Conservation (phyloP, 1,140 invertebrate species). For the Himalopsyche phryganea region DNA sequence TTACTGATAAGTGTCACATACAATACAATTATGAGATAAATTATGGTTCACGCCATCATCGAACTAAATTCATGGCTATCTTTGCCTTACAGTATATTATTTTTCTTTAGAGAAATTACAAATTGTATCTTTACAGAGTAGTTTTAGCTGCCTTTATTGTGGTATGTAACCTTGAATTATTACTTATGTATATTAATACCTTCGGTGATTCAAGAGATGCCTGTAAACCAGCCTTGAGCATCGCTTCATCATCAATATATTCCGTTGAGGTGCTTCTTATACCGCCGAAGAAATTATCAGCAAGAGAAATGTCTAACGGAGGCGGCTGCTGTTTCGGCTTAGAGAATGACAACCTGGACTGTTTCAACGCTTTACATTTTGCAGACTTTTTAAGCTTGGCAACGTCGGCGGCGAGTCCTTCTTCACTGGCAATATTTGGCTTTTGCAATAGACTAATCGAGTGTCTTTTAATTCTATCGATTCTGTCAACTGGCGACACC, state of each 20-base stretch:
- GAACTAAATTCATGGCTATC: too few species aligned
- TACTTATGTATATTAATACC: too few species aligned
- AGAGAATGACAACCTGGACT: conserved; percentile 22
- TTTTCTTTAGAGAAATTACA: too few species aligned
- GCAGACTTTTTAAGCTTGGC: conserved; percentile 3
- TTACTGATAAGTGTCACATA: too few species aligned
- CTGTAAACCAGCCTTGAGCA: conserved; percentile 11
- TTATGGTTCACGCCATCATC: too few species aligned
- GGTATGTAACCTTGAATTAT: too few species aligned
- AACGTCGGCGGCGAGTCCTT: not conserved
- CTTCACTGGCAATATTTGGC: not conserved
- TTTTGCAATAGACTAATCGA: conserved; percentile 13
- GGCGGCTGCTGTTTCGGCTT: conserved; percentile 12
- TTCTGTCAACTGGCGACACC: not conserved
- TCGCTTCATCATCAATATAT: conserved; percentile 9
- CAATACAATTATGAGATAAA: too few species aligned
- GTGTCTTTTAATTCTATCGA: not conserved
- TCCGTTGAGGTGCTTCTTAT: conserved; percentile 15
- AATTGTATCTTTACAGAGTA: too few species aligned
- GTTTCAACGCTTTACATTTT: conserved; percentile 25
- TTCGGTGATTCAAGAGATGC: conserved; percentile 3
- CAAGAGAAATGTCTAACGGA: conserved; percentile 15
- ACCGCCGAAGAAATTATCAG: conserved; percentile 20
- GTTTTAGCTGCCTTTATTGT: too few species aligned
- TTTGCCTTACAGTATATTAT: too few species aligned